phyloP scores from a whole-genome alignment of 1,140 invertebrate genomes.

The Himalopsyche phryganea region DNA sequence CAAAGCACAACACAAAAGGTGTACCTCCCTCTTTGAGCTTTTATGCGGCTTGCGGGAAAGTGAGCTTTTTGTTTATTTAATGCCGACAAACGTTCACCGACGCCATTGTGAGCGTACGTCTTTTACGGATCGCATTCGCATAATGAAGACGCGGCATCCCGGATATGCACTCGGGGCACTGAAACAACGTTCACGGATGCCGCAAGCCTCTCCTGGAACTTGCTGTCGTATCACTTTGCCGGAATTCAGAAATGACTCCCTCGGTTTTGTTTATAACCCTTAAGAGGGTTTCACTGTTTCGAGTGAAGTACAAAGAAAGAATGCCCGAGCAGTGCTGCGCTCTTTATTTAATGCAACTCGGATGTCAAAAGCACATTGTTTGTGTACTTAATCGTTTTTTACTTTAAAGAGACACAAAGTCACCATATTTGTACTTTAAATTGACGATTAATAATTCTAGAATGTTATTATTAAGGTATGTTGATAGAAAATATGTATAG shows the following conservation, averaged over 20 bases:
- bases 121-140: slow-evolving; percentile 22
- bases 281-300: slow-evolving; percentile 1
- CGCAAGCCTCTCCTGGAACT: too few relatives aligned
- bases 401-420: too few relatives aligned
- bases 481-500: too few relatives aligned
- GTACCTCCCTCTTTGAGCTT: slow-evolving; percentile 23
- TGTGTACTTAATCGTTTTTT: too few relatives aligned
- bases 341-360: background rate
- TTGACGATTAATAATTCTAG: too few relatives aligned
- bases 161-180: slow-evolving; percentile 10
- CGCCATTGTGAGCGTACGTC: slow-evolving; percentile 11
- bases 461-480: too few relatives aligned
- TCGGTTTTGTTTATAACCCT: slow-evolving; percentile 2
- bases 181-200: too few relatives aligned
- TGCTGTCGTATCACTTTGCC: background rate
- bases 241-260: slow-evolving; percentile 1
- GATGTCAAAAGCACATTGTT: background rate
- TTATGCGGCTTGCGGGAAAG: slow-evolving; percentile 10
- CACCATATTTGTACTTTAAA: too few relatives aligned
- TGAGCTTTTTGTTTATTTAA: slow-evolving; percentile 28
- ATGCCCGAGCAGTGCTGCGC: background rate
- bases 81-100: slow-evolving; percentile 21
- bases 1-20: slow-evolving; percentile 18
- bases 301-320: background rate
- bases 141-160: slow-evolving; percentile 27